Conservation (phyloP, 2,113 vertebrate species). For the Xyrauchen texanus region DNA sequence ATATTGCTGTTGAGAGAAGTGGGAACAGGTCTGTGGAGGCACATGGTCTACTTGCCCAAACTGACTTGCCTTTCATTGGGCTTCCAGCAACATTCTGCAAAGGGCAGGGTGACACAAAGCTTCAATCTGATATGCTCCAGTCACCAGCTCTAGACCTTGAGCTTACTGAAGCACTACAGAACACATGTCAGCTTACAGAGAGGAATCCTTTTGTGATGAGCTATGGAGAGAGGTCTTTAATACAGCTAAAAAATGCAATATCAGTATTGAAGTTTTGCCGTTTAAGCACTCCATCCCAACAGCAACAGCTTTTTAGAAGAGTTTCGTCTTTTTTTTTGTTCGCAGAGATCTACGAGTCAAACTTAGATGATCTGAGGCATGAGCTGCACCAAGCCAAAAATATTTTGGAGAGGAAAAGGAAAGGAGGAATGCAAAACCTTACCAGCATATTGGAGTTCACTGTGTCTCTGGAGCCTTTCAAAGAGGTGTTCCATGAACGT, state of each 20-base stretch:
- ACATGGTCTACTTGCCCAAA: slow-evolving; percentile 21
- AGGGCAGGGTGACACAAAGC: slow-evolving; percentile 22
- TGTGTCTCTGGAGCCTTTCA: no score
- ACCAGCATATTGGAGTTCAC: no score
- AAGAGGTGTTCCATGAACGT: no score
- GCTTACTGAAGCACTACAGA: no score
- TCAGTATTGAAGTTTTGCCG: no score
- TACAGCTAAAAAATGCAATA: no score
- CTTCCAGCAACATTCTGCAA: slow-evolving; percentile 22
- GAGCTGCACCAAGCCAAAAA: slow-evolving; percentile 34
- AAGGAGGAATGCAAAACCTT: neutral
- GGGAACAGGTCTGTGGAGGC: neutral
- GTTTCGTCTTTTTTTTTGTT: slow-evolving; percentile 17
- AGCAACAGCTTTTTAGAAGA: slow-evolving; percentile 33
- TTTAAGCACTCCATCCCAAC: slow-evolving; percentile 37
- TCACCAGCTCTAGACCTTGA: neutral
- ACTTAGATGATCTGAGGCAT: slow-evolving; percentile 33
- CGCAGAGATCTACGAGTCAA: slow-evolving; percentile 11
- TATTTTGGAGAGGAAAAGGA: slow-evolving; percentile 8
- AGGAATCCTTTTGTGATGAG: no score
- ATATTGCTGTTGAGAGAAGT: slow-evolving; percentile 14
- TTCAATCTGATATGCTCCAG: slow-evolving; percentile 34
- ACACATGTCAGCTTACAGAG: no score
- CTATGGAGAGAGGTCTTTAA: no score
- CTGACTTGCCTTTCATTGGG: slow-evolving; percentile 26